A percentile compares a stretch with the other conserved stretches of the same genome.
These are phyloP conservation scores for Chrysolina oricalcia DNA, from an alignment of 2,888 invertebrate genomes.

Conservation along the genomic window DNA sequence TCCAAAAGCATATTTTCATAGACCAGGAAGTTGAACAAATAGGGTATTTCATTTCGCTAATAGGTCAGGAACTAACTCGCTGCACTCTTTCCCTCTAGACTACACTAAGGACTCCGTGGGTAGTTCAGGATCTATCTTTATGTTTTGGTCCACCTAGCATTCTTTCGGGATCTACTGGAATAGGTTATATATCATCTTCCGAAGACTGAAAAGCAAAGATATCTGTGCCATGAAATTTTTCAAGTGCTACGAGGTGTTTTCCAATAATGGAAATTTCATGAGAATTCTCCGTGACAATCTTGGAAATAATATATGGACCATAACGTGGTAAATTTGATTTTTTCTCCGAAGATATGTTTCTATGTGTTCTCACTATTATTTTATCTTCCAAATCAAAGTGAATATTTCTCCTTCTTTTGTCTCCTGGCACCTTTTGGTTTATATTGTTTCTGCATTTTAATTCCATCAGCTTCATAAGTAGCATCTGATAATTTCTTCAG, in stretches of 20 bases:
- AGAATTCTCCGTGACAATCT: constrained; percentile 16
- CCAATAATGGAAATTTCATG: constrained; percentile 28
- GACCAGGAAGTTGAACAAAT: not conserved
- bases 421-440: not conserved
- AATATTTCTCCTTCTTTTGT: constrained; percentile 12
- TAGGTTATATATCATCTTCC: not conserved
- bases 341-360: no score
- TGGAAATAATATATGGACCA: constrained; percentile 39
- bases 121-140: constrained; percentile 13
- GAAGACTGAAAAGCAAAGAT: not conserved
- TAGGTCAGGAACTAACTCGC: not conserved
- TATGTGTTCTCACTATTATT: not conserved
- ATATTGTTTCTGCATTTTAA: constrained; percentile 25
- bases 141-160: constrained; percentile 25
- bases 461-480: constrained; percentile 1
- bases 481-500: constrained; percentile 20
- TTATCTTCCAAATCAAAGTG: not conserved
- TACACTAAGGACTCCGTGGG: constrained; percentile 19
- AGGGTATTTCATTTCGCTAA: not conserved
- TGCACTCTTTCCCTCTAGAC: constrained; percentile 5
- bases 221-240: not conserved
- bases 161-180: constrained; percentile 21
- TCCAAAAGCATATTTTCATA: not conserved
- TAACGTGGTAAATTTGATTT: constrained; percentile 32
- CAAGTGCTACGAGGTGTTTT: not conserved